A percentile compares a stretch with the other conserved stretches of the same genome.
Conservation (phyloP, 35 echinoderm and acorn worm genomes). For the Lytechinus pictus region DNA sequence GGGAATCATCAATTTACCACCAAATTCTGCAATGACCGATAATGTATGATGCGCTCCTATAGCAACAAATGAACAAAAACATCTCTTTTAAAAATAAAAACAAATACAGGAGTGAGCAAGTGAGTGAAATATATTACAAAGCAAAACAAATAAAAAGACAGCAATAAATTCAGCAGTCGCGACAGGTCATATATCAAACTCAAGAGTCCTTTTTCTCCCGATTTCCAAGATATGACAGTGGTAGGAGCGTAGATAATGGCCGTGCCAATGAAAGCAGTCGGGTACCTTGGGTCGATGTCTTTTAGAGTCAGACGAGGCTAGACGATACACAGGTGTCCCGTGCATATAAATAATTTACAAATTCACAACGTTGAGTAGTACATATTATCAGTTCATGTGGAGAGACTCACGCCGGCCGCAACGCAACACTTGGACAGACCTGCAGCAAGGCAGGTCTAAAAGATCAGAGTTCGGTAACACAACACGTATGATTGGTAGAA, state of each 20-base stretch:
- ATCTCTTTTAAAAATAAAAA: background rate
- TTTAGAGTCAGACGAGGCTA: background rate
- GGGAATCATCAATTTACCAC: too few relatives aligned
- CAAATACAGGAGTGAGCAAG: background rate
- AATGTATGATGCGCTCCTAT: background rate
- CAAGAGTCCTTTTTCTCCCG: background rate
- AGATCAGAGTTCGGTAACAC: background rate
- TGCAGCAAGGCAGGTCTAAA: background rate
- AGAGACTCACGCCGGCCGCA: constrained; percentile 11
- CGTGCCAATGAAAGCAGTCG: background rate
- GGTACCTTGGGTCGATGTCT: background rate
- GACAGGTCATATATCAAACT: background rate
- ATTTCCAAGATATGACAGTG: background rate
- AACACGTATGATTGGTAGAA: background rate
- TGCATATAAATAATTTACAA: constrained; percentile 54
- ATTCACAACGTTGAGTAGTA: constrained; percentile 44
- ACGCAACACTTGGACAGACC: background rate
- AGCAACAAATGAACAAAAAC: background rate
- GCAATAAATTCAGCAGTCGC: background rate
- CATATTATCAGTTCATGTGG: background rate
- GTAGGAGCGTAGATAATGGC: background rate
- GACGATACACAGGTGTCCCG: background rate
- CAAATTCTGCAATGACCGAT: background rate
- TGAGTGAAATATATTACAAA: constrained; percentile 32
- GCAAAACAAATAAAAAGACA: constrained; percentile 26